Conservation (phyloP, 2,888 invertebrate genomes). For the Candidula unifasciata region DNA sequence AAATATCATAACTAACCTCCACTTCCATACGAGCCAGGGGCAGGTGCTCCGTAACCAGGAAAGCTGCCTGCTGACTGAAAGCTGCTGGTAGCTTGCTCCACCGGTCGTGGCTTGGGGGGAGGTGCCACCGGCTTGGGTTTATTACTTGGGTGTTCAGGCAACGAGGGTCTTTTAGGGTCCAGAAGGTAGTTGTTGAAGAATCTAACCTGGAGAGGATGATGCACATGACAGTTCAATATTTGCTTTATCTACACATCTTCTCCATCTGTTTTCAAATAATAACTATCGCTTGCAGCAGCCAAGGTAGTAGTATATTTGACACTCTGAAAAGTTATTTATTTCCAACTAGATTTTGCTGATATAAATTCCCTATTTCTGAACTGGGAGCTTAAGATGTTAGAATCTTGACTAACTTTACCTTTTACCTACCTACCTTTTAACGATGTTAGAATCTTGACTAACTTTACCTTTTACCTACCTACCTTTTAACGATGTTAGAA, state of each 20-base stretch:
- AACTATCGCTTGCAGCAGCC: no score
- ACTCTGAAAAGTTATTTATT: no score
- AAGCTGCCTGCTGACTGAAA: conserved; percentile 56
- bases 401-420: no score
- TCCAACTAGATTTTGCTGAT: no score
- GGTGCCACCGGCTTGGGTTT: conserved; percentile 57
- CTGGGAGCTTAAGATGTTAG: no score
- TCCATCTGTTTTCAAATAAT: background rate
- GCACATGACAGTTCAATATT: background rate
- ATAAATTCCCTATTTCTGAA: no score
- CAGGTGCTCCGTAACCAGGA: conserved; percentile 66
- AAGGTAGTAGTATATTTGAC: no score
- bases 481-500: no score
- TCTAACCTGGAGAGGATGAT: conserved; percentile 81
- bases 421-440: no score
- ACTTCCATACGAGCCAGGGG: conserved; percentile 61
- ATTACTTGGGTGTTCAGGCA: conserved; percentile 84
- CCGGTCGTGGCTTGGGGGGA: conserved; percentile 25
- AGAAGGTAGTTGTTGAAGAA: conserved; percentile 97
- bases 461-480: no score
- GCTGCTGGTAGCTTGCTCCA: conserved; percentile 1
- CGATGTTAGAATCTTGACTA: no score
- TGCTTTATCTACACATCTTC: background rate
- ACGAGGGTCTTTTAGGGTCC: conserved; percentile 95
- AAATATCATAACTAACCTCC: background rate